Evolutionary conservation across 2,113 vertebrate species (phyloP), one percentile per base, ranked within the genome.

Genomic region (Pelmatolapia mariae): DNA sequence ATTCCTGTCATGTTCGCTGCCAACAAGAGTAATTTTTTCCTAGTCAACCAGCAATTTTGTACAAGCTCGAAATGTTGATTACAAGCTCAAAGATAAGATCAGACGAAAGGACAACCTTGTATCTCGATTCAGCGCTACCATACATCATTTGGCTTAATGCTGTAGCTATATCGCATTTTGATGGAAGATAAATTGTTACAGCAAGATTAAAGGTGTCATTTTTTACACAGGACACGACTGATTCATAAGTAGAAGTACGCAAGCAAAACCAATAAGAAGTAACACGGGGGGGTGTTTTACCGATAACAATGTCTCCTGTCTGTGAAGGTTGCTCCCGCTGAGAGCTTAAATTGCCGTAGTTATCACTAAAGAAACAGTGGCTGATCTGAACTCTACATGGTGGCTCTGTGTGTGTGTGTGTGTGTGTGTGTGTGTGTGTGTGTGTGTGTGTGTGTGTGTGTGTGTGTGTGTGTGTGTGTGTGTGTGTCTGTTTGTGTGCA

Each of bases 281-380:
- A 66, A 71, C 29, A 45, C 36, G 38, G 57, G 40, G 40, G 81
- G 61, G 71, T 50, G 50, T 71, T 36, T 5, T 57, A 86, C 84
- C 56, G 82, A 87, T 87, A 68, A 83, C 56, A 16, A 54, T 19
- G 33, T 66, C 15, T 76, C 31, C 79, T 47, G 38, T 76, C 63
- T 89, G 47, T 73, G 83, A 91, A 91, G 85, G 92, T 86, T 87
- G 36, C 47, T 68, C 90, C 87, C 24, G 56, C 90, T 89, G 90
- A 56, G 91, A 90, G 90, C 86, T 84, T 79, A 87, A 91, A 94
- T 84, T 85, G 90, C 61, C 84, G n/a, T 78, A 66, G 90, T 89
- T 91, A 90, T 95, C 86, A 61, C 71, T 89, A 82, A 92, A 91
- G 90, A 89, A 91, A 81, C 89, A 91, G 86, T 16, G 47, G n/a